Conservation (phyloP, 2,797 vertebrate genomes). For the Setipinna tenuifilis region DNA sequence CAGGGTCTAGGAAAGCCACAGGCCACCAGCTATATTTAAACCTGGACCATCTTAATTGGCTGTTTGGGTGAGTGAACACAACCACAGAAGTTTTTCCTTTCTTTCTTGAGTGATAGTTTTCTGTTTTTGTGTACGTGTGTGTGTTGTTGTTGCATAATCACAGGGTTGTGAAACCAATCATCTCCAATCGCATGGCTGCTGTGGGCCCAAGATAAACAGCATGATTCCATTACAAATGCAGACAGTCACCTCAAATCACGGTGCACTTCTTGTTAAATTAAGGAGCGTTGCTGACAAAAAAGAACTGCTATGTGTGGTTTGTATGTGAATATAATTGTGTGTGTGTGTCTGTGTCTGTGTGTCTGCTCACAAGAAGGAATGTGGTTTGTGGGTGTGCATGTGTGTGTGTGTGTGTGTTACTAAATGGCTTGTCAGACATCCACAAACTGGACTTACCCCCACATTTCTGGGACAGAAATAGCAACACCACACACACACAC, state of each 20-base stretch:
- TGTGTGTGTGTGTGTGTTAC: no score
- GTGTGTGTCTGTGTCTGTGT: no score
- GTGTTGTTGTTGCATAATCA: background rate
- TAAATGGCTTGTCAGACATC: no score
- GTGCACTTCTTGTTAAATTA: background rate
- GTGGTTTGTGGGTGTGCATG: no score
- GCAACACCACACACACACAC: background rate
- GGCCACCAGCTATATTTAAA: background rate
- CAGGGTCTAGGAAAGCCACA: background rate
- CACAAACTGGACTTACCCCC: no score
- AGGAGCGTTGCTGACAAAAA: background rate
- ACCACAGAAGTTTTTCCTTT: background rate
- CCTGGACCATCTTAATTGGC: background rate
- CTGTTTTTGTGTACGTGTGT: background rate
- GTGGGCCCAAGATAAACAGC: background rate
- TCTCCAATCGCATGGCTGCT: background rate
- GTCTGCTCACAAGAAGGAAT: no score
- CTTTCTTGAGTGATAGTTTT: background rate
- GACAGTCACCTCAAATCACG: background rate
- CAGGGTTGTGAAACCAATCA: constrained; percentile 7
- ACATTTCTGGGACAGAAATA: no score
- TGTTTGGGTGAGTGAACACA: background rate
- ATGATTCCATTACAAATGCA: background rate
- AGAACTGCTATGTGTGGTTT: no score
- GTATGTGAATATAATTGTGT: no score